Base-by-base conservation (phyloP, 2,888 invertebrate genomes). In the Brenthis ino region DNA sequence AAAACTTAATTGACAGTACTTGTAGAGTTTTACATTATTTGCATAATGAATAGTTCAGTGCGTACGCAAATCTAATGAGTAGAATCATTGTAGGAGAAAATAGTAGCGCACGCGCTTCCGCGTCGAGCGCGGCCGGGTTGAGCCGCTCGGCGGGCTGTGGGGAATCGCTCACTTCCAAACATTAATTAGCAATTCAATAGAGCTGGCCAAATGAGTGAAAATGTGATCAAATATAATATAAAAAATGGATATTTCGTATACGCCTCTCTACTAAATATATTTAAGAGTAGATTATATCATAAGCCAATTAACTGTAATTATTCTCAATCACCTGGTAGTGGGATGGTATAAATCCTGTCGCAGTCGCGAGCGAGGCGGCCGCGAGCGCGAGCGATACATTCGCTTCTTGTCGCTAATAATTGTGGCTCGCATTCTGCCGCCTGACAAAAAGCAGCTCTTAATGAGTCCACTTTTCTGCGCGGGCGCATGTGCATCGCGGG, bases 41-140 rank as follows among this genome's bases (percentile, higher is more conserved):
- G 63, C 67, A 67, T 67, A 63, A 63, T 57, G 16, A 51, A 56
- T 63, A 67, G 67, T 55, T 67, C 61, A 55, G 51, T 63, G 67
- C 67, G 67, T 67, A 67, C 56, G 56, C 61, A 67, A 67, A 67
- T 67, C 61, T 63, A 67, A 67, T 67, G 61, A 43, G 61, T 55
- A 50, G 67, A 67, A 67, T 57, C 37, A 24, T 51, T 55, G 60
- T 48, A n/a, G 47, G 56, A 60, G 67, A 63, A 61, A 60, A 50
- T 47, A 51, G 47, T 47, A 54, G 43, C 3, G 37, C 66, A 60
- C 54, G 58, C 58, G 33, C 58, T 66, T 66, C 47, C 47, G 66
- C 20, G 48, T 43, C 37, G 13, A 20, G 5, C 33, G 47, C 16
- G 6, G 20, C 28, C n/a, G 65, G 14, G 11, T 5, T 14, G 50